Evolutionary conservation across 2,888 invertebrate genomes (phyloP).

Genomic region (Xestia ashworthii): DNA sequence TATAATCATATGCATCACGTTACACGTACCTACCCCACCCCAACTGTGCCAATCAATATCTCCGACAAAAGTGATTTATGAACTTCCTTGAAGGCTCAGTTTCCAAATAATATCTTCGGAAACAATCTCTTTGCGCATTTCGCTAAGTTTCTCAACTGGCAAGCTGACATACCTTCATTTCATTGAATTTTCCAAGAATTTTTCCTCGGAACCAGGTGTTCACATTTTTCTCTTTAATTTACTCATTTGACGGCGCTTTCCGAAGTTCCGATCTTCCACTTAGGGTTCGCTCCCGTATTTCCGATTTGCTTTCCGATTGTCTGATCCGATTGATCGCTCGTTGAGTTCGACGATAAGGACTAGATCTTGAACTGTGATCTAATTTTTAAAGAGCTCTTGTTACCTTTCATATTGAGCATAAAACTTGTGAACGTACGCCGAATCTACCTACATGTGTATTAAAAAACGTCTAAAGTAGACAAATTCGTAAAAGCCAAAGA

Average conservation of each 20-base stretch:
- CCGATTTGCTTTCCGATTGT: slow-evolving; percentile 45
- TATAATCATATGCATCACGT: not conserved
- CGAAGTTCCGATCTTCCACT: slow-evolving; percentile 35
- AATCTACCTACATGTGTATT: no score
- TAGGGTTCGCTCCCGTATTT: slow-evolving; percentile 25
- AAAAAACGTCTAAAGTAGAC: not conserved
- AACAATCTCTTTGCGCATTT: slow-evolving; percentile 48
- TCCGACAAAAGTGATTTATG: slow-evolving; percentile 6
- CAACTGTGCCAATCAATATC: not conserved
- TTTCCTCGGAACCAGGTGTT: slow-evolving; percentile 53
- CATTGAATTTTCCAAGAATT: slow-evolving; percentile 44
- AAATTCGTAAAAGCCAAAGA: not conserved
- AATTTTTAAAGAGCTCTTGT: slow-evolving; percentile 13
- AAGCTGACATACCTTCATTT: slow-evolving; percentile 51
- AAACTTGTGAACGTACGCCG: not conserved
- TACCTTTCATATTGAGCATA: not conserved
- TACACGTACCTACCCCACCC: no score
- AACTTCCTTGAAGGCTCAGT: slow-evolving; percentile 20
- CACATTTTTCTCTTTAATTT: slow-evolving; percentile 60
- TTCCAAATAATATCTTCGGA: slow-evolving; percentile 39
- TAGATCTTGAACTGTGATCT: slow-evolving; percentile 9
- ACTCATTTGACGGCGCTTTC: slow-evolving; percentile 45
- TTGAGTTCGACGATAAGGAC: not conserved
- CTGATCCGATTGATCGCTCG: slow-evolving; percentile 39
- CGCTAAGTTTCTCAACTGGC: slow-evolving; percentile 49